A percentile compares a stretch with the other conserved stretches of the same genome.
Evolutionary conservation across 2,113 vertebrate species (phyloP).

Genomic region (Natator depressus): DNA sequence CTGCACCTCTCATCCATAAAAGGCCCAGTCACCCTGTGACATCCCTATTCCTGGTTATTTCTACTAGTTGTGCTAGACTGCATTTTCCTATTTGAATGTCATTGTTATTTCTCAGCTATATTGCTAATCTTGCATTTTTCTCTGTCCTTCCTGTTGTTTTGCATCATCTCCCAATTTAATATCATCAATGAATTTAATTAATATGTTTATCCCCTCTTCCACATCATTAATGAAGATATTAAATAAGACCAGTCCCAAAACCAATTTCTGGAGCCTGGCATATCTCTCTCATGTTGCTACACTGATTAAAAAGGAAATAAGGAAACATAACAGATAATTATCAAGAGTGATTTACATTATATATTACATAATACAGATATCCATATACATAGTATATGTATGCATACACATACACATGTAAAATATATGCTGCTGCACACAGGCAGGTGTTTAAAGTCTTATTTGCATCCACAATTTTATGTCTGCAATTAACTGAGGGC

Average conservation of each 20-base stretch:
- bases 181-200: background rate
- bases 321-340: background rate
- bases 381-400: background rate
- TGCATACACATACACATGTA: accelerated
- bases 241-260: background rate
- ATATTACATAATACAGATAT: background rate
- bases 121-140: background rate
- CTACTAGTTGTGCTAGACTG: background rate
- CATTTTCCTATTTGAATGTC: background rate
- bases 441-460: background rate
- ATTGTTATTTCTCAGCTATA: background rate
- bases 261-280: background rate
- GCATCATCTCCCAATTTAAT: background rate
- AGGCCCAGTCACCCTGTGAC: background rate
- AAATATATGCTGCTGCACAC: background rate
- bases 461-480: background rate
- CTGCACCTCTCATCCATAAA: background rate
- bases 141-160: background rate
- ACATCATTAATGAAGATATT: background rate
- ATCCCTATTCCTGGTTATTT: background rate
- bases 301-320: background rate
- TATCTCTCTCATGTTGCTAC: background rate
- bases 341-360: background rate
- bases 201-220: background rate
- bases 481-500: background rate